Base-by-base conservation (phyloP, 2,888 invertebrate species). In the Parnassius smintheus region DNA sequence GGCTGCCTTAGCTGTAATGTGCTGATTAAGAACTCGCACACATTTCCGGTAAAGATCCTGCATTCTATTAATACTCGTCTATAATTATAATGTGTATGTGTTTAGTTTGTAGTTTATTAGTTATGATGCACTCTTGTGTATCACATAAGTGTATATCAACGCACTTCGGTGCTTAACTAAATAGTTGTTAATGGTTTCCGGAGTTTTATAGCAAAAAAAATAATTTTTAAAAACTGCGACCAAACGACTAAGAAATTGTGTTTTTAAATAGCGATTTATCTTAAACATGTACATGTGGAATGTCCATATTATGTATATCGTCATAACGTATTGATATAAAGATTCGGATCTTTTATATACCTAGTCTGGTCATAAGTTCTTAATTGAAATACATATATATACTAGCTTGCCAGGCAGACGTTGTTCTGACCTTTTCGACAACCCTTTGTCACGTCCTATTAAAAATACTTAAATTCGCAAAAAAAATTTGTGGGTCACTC, bases 301-400 rank as follows among this genome's bases (percentile, higher is more conserved):
- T 54, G 7, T 54, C 42, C 54, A 54, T 12, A 42, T 13, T 54
- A 13, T 13, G 54, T 35, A 54, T 57, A 41, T 12, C 35, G 12
- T 8, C 12, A n/a, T 56, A 41, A 18, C 13, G 35, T 56, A 25
- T 48, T 56, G 51, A 42, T 54, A 44, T 35, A 44, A 51, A 50
- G 2, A 22, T 44, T 51, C 51, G 42, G 50, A 42, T 51, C 25
- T 54, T 50, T 54, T 42, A 56, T 49, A 35, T 35, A 35, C 4
- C 35, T 35, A 35, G 35, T 35, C 35, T 35, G 35, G 35, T 35
- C 35, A 35, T 35, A 35, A 35, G 35, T 35, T 35, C 1, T 7
- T 1, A 35, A 35, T 35, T 35, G 7, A 35, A 35, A 35, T 35
- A 35, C 35, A 35, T 35, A 18, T 18, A 18, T 18, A 18, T 18